Evolutionary conservation across 2,888 invertebrate genomes (phyloP).

Genomic region (Antheraea assamensis): DNA sequence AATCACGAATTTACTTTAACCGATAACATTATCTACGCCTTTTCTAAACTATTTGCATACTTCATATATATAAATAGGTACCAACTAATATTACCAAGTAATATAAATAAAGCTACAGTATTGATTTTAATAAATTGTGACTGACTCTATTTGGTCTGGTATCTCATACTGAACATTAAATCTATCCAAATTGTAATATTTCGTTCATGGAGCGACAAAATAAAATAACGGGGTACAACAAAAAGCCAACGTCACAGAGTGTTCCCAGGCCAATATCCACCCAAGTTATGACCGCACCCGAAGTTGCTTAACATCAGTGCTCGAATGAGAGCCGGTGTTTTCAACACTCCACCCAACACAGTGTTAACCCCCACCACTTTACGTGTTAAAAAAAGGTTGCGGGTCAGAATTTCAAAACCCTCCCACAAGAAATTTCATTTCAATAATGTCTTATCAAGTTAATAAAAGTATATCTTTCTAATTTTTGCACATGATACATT

Average conservation of each 20-base stretch:
- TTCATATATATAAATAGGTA: background rate
- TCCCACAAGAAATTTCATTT: no score
- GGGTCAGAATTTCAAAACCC: no score
- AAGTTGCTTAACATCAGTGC: no score
- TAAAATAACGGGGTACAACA: no score
- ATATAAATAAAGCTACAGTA: background rate
- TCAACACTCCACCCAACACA: no score
- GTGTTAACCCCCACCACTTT: no score
- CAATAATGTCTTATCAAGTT: constrained; percentile 1
- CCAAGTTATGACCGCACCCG: no score
- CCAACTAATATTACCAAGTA: background rate
- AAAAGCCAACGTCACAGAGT: no score
- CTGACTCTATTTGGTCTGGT: background rate
- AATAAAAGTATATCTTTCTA: constrained; percentile 2
- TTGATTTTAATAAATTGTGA: background rate
- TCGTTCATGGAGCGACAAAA: background rate
- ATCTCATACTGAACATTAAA: background rate
- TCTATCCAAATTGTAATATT: background rate
- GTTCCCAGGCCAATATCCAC: no score
- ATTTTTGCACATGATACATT: background rate
- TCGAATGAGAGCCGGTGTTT: no score
- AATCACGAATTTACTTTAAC: background rate
- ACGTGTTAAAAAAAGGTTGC: no score
- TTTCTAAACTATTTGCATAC: background rate
- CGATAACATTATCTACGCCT: background rate